Conservation (phyloP, 1,140 invertebrate species). For the Drosophila punjabiensis region DNA sequence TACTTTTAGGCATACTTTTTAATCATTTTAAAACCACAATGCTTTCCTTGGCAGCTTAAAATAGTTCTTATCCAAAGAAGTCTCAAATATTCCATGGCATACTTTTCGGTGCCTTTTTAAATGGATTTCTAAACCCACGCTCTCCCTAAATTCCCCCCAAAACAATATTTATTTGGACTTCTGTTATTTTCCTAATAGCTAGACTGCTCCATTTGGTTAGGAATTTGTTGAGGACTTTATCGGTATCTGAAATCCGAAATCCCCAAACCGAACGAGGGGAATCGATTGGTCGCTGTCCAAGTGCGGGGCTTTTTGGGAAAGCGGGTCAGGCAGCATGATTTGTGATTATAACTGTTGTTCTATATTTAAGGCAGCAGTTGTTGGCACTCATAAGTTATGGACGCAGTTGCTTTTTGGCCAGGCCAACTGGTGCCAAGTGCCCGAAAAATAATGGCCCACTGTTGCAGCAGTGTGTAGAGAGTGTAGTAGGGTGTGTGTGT, state of each 20-base stretch:
- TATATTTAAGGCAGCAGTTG: constrained; percentile 50
- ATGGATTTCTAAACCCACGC: neutral
- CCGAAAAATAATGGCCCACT: constrained; percentile 40
- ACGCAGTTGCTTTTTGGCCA: constrained; percentile 48
- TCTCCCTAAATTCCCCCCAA: neutral
- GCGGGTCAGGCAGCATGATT: constrained; percentile 72
- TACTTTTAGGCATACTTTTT: neutral
- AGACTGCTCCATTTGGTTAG: neutral
- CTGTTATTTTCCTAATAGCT: neutral
- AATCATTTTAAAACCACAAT: neutral
- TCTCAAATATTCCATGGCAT: neutral
- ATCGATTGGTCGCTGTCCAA: constrained; percentile 44
- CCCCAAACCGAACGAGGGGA: neutral
- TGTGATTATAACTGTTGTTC: constrained; percentile 67
- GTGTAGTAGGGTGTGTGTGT: neutral
- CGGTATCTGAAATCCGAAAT: neutral
- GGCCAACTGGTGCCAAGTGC: constrained; percentile 68
- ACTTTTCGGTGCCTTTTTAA: neutral
- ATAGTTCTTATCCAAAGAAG: neutral
- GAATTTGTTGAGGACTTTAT: constrained; percentile 2
- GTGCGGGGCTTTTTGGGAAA: constrained; percentile 34
- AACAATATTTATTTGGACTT: too few relatives aligned
- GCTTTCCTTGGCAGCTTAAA: neutral
- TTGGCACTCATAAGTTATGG: constrained; percentile 37
- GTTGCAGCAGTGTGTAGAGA: constrained; percentile 30